Evolutionary conservation across 2,797 vertebrate species (phyloP).

Genomic region (Yasuhikotakia modesta): DNA sequence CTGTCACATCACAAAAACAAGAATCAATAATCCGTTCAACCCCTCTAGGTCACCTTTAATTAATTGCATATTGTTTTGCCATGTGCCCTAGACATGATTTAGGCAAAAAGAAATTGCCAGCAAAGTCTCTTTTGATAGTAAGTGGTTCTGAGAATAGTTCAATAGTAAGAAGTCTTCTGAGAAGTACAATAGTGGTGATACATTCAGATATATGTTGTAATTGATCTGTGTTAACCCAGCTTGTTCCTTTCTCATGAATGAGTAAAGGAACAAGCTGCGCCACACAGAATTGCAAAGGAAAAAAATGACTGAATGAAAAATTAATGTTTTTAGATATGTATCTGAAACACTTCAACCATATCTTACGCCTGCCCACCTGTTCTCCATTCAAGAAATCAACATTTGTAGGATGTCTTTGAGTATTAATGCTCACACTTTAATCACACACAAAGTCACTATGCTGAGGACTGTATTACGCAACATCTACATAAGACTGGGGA

Average conservation of each 20-base stretch:
- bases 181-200: background rate
- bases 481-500: constrained; percentile 30
- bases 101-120: no score
- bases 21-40: no score
- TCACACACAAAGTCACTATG: background rate
- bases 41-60: no score
- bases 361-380: no score
- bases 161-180: background rate
- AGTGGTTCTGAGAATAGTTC: background rate
- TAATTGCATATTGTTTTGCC: background rate
- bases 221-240: constrained; percentile 9
- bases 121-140: background rate
- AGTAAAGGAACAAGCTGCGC: background rate
- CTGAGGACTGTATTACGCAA: constrained; percentile 31
- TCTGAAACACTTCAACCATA: no score
- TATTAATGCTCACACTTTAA: background rate
- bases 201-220: constrained; percentile 1
- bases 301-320: no score
- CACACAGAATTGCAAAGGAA: background rate
- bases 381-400: no score
- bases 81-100: no score
- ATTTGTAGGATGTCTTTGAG: no score
- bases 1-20: no score
- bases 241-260: background rate
- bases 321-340: no score